These are phyloP conservation scores for Saccopteryx bilineata DNA, from an alignment of 2,113 vertebrate species.

Conservation along the genomic window DNA sequence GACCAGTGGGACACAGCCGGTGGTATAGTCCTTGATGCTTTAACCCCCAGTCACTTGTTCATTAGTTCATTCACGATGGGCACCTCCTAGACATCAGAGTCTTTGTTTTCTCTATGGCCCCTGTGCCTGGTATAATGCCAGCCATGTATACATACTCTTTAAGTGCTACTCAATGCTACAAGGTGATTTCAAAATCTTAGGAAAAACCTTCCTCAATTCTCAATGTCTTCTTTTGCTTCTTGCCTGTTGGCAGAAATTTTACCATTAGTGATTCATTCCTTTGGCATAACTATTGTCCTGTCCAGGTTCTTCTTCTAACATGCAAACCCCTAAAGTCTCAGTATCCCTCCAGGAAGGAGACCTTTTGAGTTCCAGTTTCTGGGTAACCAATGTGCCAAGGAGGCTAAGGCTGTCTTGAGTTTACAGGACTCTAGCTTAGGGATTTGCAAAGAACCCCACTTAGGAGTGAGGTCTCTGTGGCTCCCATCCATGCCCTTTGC, in stretches of 20 bases:
- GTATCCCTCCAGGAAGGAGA: background rate
- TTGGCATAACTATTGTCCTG: background rate
- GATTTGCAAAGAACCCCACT: background rate
- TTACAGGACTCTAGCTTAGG: background rate
- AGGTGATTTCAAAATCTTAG: background rate
- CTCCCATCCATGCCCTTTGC: background rate
- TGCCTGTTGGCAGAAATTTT: slow-evolving; percentile 10
- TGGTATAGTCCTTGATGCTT: background rate
- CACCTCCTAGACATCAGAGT: background rate
- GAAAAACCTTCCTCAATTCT: background rate
- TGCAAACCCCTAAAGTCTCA: background rate
- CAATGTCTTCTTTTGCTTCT: background rate
- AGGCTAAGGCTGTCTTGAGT: background rate
- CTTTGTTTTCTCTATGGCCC: background rate
- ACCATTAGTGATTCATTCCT: background rate
- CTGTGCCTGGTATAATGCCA: background rate
- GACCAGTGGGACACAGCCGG: background rate
- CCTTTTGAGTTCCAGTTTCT: background rate
- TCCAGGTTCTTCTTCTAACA: slow-evolving; percentile 24
- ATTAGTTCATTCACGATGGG: background rate
- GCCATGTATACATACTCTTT: fast-evolving
- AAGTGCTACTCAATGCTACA: background rate
- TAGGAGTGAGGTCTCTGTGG: background rate
- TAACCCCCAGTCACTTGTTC: background rate
- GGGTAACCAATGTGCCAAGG: background rate